Percentiles rank a stretch among this genome's conserved stretches.
Evolutionary conservation across 2,113 vertebrate species (phyloP).

Genomic region (Beaufortia kweichowensis): DNA sequence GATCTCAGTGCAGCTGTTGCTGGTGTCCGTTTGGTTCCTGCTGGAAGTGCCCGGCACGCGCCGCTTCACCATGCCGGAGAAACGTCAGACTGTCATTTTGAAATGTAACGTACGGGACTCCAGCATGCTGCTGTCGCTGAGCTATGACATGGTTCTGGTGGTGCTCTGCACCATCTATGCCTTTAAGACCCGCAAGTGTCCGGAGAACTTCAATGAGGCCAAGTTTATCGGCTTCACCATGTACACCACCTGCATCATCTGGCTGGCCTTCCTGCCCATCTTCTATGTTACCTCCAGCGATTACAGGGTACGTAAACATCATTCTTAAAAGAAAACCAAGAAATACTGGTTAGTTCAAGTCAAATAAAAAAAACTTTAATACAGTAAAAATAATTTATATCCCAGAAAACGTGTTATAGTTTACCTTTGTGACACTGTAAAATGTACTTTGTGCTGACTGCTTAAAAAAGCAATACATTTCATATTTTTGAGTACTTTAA

Average conservation of each 20-base stretch:
- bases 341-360: background rate
- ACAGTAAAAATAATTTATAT: too few species aligned
- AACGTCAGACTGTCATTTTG: slow-evolving; percentile 94
- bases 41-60: slow-evolving; percentile 91
- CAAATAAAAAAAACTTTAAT: too few species aligned
- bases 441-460: too few species aligned
- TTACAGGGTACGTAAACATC: slow-evolving; percentile 98
- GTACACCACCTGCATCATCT: slow-evolving; percentile 99
- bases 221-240: slow-evolving; percentile 99
- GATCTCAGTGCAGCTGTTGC: slow-evolving; percentile 91
- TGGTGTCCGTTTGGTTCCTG: slow-evolving; percentile 93
- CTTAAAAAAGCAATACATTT: too few species aligned
- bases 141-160: slow-evolving; percentile 94
- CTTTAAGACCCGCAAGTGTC: slow-evolving; percentile 99
- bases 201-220: slow-evolving; percentile 99
- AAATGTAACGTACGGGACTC: slow-evolving; percentile 97
- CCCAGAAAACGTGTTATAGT: too few species aligned
- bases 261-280: slow-evolving; percentile 98
- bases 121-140: slow-evolving; percentile 95
- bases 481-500: too few species aligned
- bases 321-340: background rate
- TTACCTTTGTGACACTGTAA: too few species aligned
- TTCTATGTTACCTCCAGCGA: slow-evolving; percentile 99
- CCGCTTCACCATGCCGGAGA: slow-evolving; percentile 88
- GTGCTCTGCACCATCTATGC: slow-evolving; percentile 98